Conservation (phyloP, 2,113 vertebrate species). For the Megaptera novaeangliae region DNA sequence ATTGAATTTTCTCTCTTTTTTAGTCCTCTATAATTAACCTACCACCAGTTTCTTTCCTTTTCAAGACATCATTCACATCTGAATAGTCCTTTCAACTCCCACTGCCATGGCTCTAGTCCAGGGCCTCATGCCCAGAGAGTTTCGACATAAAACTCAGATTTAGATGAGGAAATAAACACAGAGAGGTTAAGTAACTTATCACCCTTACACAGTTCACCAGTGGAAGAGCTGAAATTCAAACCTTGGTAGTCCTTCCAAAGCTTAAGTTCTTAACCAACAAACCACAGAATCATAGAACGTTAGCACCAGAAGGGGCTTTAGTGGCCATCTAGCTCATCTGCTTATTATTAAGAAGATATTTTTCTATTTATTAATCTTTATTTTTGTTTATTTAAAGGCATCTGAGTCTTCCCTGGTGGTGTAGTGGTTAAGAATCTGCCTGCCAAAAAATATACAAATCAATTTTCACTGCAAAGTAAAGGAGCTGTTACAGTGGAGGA, state of each 20-base stretch:
- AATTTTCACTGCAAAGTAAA: too few relatives aligned
- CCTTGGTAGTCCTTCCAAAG: neutral
- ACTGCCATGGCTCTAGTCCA: neutral
- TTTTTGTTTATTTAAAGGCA: neutral
- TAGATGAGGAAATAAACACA: neutral
- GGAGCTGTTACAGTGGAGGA: too few relatives aligned
- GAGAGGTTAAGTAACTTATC: neutral
- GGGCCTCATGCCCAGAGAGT: neutral
- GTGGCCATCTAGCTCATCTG: neutral
- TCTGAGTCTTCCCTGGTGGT: too few relatives aligned
- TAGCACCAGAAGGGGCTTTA: neutral
- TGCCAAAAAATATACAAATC: too few relatives aligned
- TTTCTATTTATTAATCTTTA: neutral
- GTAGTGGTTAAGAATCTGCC: too few relatives aligned
- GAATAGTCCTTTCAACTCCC: neutral
- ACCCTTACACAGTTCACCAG: neutral
- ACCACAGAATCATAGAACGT: neutral
- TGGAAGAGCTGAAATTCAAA: neutral
- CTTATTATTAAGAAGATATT: neutral
- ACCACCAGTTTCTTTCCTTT: neutral
- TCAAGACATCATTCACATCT: neutral
- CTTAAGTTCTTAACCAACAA: neutral
- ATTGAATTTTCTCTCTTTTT: neutral
- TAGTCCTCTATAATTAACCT: neutral
- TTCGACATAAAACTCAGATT: slow-evolving; percentile 17